These are phyloP conservation scores for Pteruthius melanotis DNA, from an alignment of 2,113 vertebrate genomes.

Conservation along the genomic window DNA sequence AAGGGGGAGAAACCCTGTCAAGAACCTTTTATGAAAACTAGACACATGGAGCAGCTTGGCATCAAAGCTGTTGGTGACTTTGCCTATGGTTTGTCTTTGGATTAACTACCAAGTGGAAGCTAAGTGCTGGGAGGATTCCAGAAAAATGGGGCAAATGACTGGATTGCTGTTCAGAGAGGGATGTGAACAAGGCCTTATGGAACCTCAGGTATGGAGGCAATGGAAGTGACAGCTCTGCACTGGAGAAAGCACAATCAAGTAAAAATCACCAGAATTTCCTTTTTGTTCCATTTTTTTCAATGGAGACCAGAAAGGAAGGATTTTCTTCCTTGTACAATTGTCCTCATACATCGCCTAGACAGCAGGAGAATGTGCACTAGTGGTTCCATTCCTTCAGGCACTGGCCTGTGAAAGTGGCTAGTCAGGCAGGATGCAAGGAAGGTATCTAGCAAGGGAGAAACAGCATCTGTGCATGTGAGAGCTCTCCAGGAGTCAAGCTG, in stretches of 20 bases:
- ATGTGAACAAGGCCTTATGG: neutral
- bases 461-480: neutral
- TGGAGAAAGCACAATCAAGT: neutral
- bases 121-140: neutral
- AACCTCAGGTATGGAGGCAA: neutral
- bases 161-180: neutral
- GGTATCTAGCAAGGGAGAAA: neutral
- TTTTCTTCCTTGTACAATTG: neutral
- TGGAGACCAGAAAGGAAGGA: neutral
- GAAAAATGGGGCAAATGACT: neutral
- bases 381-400: neutral
- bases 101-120: neutral
- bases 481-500: neutral
- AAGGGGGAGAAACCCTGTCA: neutral
- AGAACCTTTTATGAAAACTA: neutral
- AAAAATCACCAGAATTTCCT: neutral
- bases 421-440: neutral
- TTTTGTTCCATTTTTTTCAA: neutral
- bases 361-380: rapidly evolving
- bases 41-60: neutral
- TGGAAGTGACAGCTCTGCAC: neutral
- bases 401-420: neutral
- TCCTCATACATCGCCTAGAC: neutral
- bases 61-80: neutral
- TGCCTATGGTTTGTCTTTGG: neutral